A percentile compares a stretch with the other conserved stretches of the same genome.
phyloP scores from a whole-genome alignment of 2,113 vertebrate species.

The Notarius quadriscutis region DNA sequence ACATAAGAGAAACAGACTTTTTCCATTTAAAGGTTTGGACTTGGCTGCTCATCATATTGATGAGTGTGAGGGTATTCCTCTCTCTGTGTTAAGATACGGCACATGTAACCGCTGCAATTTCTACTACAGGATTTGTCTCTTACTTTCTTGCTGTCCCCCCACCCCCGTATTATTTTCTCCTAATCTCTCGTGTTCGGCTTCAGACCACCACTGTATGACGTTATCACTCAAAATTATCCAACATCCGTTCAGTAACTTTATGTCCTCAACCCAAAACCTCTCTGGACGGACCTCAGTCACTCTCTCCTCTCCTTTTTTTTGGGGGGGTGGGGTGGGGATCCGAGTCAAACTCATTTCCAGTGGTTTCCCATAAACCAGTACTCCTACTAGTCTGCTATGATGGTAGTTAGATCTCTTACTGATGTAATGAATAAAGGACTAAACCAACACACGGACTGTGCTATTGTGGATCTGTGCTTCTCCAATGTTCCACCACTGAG shows the following conservation, averaged over 20 bases:
- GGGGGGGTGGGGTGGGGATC: constrained; percentile 37
- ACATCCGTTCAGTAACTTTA: constrained; percentile 15
- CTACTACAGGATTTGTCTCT: constrained; percentile 82
- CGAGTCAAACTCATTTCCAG: constrained; percentile 61
- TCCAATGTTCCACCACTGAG: constrained; percentile 21
- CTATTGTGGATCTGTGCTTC: constrained; percentile 67
- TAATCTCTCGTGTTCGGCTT: constrained; percentile 23
- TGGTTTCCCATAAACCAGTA: constrained; percentile 67
- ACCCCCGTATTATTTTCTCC: constrained; percentile 17
- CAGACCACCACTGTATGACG: constrained; percentile 6
- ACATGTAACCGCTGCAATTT: constrained; percentile 87
- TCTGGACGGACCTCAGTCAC: neutral
- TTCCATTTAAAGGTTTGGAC: constrained; percentile 90
- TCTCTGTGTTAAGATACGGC: constrained; percentile 84
- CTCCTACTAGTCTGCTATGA: constrained; percentile 66
- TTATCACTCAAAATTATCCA: neutral
- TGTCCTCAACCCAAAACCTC: constrained; percentile 1
- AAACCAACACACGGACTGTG: constrained; percentile 64
- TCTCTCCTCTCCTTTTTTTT: constrained; percentile 49
- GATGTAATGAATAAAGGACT: constrained; percentile 73
- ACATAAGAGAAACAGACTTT: constrained; percentile 68
- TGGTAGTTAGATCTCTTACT: constrained; percentile 75
- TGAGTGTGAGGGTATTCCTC: constrained; percentile 83
- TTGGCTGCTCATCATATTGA: constrained; percentile 99
- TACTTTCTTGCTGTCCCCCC: constrained; percentile 57